Evolutionary conservation across 1,140 invertebrate species (phyloP), one percentile per base, ranked within the genome.

Genomic region (Drosophila sproati): DNA sequence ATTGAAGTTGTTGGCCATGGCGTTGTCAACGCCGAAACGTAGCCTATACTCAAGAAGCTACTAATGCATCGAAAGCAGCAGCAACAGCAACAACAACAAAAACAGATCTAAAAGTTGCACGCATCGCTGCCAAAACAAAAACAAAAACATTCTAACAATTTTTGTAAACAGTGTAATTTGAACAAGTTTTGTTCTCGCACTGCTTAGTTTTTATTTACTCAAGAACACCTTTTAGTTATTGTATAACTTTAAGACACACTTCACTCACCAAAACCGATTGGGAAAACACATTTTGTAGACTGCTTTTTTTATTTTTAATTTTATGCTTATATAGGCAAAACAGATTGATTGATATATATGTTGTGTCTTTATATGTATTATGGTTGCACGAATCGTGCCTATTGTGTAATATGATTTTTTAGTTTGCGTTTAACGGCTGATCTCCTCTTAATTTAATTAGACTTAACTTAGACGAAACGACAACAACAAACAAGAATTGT

Each of bases 1-100:
- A 78, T 88, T 83, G 83, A 88, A 88, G 71, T 89, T 83, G 74
- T 89, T 47, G 78, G 82, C 60, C 77, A 69, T 77, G 78, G 82
- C 52, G 71, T 82, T 59, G 68, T 86, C 47, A 92, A 82, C 80
- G 78, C 83, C 45, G 90, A 92, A 73, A 92, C 92, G 91, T 92
- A 92, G 92, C 92, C 92, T 92, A 92, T 92, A 92, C 91, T 92
- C 55, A 92, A 92, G 77, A 86, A 90, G 79, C 77, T 92, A 77
- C 74, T 92, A 41, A 89, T 92, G 92, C 90, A 91, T 50, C 85
- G 89, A 12, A 76, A 91, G 76, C 77, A 60, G 87, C 90, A 57
- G 57, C 72, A 64, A 60, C 72, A 12, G 47, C 52, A 61, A 29
- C 55, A 47, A 12, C 55, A 41, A 41, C 8, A 32, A 51, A 67